Evolutionary conservation across 2,113 vertebrate species (phyloP), one percentile per base, ranked within the genome.

Genomic region (Spea multiplicata): DNA sequence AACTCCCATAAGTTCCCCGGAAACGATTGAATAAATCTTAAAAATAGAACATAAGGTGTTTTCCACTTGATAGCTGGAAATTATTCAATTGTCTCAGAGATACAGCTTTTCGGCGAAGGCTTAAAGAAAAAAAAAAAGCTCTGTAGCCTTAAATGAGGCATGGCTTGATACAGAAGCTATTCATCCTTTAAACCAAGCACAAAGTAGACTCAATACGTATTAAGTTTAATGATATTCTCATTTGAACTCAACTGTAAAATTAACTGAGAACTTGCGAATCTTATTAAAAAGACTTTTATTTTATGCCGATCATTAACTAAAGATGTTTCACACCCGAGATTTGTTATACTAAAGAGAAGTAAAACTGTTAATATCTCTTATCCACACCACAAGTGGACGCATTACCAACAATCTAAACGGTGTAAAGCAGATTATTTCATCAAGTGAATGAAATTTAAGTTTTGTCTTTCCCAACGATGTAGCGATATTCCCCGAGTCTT

Each of bases 261-360:
- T 88, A 90, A 85, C 66, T 8, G 84, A 83, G 85, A 87, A 88
- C 82, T 86, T 83, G 81, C 44, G 45, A 62, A 71, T 71, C 80
- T 67, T 62, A 82, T 83, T 86, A 77, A 84, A 89, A 83, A 81
- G 68, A 78, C 82, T 84, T 88, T 87, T 87, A 84, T 88, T 89
- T 89, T 86, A 88, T 81, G 86, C 85, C 72, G 85, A 83, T 87
- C 84, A 84, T 88, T 88, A 90, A 88, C 81, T 82, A 86, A 84
- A 87, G 83, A 86, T 77, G 85, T 82, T 83, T 89, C 83, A 71
- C 80, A 82, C 86, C 81, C 82, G 82, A 84, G 86, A 83, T 83
- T 83, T 86, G 85, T 84, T 88, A 82, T 66, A 85, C 81, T 83
- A 86, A 71, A 85, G 82, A 81, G 73, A 82, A 73, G 71, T 76